These are phyloP conservation scores for Erinaceus europaeus DNA, from an alignment of 2,113 vertebrate species.

Conservation along the genomic window DNA sequence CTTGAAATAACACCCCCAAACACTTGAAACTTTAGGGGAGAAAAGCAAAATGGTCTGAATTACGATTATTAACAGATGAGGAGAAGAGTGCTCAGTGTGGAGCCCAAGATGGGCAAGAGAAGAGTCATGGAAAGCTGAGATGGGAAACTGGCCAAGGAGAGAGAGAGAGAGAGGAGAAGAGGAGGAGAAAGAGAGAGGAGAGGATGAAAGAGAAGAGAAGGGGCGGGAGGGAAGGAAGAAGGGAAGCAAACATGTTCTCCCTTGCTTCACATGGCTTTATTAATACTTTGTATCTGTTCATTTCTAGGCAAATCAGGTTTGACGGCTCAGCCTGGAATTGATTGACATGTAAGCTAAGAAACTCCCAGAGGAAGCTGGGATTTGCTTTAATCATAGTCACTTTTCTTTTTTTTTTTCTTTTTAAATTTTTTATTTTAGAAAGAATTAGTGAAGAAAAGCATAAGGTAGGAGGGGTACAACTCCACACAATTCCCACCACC, in stretches of 20 bases:
- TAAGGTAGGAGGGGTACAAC: too few relatives aligned
- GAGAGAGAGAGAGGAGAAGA: background rate
- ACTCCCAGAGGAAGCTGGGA: background rate
- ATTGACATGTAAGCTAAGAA: background rate
- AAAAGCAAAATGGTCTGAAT: background rate
- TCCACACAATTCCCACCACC: too few relatives aligned
- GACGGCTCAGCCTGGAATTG: background rate
- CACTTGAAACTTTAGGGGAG: background rate
- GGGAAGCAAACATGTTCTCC: too few relatives aligned
- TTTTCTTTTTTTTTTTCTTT: too few relatives aligned
- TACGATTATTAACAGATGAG: background rate
- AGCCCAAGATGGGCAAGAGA: background rate
- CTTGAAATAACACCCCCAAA: background rate
- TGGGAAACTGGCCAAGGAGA: background rate
- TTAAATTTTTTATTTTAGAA: too few relatives aligned
- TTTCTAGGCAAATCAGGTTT: background rate
- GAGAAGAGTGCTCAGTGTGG: background rate
- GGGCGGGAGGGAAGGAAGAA: too few relatives aligned
- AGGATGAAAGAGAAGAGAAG: background rate
- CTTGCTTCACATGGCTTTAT: background rate
- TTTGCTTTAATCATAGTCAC: background rate
- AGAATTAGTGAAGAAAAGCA: too few relatives aligned
- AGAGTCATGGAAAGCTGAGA: background rate
- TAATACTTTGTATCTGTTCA: background rate
- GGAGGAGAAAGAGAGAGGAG: too few relatives aligned